Evolutionary conservation across 2,888 invertebrate species (phyloP).

Genomic region (Cryptosula pallasiana): DNA sequence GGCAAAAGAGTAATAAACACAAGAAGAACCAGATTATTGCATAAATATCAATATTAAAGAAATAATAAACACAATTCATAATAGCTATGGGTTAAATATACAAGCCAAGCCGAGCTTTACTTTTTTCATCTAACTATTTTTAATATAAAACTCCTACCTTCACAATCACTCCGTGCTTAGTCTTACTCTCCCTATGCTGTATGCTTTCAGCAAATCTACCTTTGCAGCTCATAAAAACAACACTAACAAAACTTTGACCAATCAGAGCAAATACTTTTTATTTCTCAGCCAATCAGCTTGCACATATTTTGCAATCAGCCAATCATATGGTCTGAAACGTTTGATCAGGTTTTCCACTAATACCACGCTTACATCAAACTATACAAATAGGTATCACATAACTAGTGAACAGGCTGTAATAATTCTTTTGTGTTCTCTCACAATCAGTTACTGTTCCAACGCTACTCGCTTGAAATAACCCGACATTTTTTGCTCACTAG

Average conservation of each 20-base stretch:
- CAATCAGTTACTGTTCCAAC: too few relatives aligned
- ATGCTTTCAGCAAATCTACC: too few relatives aligned
- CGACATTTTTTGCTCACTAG: too few relatives aligned
- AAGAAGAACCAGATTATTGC: too few relatives aligned
- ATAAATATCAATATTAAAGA: too few relatives aligned
- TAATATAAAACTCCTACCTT: not conserved
- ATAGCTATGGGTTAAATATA: too few relatives aligned
- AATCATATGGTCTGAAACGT: not conserved
- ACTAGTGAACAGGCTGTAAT: not conserved
- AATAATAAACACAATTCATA: too few relatives aligned
- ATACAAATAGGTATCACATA: not conserved
- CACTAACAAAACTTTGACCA: not conserved
- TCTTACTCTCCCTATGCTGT: not conserved
- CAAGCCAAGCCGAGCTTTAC: too few relatives aligned
- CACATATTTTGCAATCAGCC: not conserved
- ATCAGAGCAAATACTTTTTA: not conserved
- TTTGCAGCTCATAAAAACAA: not conserved
- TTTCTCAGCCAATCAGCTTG: not conserved
- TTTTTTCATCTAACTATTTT: not conserved
- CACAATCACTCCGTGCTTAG: not conserved
- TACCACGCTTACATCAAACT: not conserved
- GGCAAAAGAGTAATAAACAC: too few relatives aligned
- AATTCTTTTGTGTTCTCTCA: not conserved
- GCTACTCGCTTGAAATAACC: too few relatives aligned
- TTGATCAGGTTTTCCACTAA: not conserved